Percentiles rank a stretch among this genome's conserved stretches.
These are phyloP conservation scores for Entosphenus tridentatus DNA, from an alignment of 2,113 vertebrate genomes.

Conservation along the genomic window DNA sequence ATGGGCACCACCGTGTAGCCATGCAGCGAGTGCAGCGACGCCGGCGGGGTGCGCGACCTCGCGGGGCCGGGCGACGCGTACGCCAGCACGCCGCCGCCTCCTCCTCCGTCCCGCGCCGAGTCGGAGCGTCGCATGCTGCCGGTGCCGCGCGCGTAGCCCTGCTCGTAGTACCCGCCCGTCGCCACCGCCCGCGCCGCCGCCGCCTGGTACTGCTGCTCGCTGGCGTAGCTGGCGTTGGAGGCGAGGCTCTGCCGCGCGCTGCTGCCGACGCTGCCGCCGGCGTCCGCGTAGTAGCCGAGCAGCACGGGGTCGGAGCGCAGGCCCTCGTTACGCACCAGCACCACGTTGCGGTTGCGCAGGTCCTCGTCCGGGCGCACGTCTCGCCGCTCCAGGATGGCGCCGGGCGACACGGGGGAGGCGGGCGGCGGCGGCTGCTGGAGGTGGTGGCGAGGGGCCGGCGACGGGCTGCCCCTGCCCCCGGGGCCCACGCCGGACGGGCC, in stretches of 20 bases:
- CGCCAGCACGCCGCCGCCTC: slow-evolving; percentile 61
- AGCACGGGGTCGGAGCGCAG: slow-evolving; percentile 42
- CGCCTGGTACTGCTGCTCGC: too few species aligned
- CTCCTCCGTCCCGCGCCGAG: slow-evolving; percentile 66
- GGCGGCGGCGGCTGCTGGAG: too few species aligned
- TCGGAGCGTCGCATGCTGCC: slow-evolving; percentile 79
- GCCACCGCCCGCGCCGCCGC: too few species aligned
- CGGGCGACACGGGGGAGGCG: slow-evolving; percentile 22
- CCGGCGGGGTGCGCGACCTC: too few species aligned
- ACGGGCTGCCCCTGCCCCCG: too few species aligned
- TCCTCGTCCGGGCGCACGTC: slow-evolving; percentile 93
- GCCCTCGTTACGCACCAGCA: slow-evolving; percentile 70
- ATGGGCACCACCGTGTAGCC: too few species aligned
- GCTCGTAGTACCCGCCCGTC: slow-evolving; percentile 50
- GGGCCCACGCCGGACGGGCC: too few species aligned
- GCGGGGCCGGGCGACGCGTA: too few species aligned
- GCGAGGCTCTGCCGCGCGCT: slow-evolving; percentile 3
- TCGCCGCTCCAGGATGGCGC: slow-evolving; percentile 82
- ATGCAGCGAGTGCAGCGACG: too few species aligned
- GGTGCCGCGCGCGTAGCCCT: slow-evolving; percentile 70
- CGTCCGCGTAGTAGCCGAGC: neutral
- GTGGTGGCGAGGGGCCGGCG: too few species aligned
- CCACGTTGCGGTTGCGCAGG: slow-evolving; percentile 57
- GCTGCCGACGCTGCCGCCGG: neutral
- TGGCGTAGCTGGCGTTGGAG: neutral